Base-by-base conservation (phyloP, 2,113 vertebrate species). In the Cryptotis parvus region DNA sequence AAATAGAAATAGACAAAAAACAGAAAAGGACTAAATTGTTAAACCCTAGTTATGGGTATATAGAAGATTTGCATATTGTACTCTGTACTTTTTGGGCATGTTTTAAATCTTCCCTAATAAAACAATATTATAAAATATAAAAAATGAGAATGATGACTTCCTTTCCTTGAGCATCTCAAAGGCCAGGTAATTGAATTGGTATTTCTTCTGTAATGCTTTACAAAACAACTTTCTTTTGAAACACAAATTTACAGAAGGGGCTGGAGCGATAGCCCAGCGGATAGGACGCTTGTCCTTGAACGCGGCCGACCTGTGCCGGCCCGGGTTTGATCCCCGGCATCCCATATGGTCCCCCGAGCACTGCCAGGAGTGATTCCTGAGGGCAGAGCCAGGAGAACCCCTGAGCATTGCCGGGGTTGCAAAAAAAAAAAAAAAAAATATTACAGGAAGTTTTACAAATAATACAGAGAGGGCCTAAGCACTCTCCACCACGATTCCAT, bases 161-260 rank as follows among this genome's bases (percentile, higher is more conserved):
- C 20, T 68, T 88, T 70, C 43, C 31, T 68, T 65, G 11, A 29
- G 29, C 29, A 31, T 65, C 10, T 65, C 26, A 29, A 65, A 11
- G 27, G 7, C 26, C 0, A 31, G 7, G 63, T 65, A 29, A 10
- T 27, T 65, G 63, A 29, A 31, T 65, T 65, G 63, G 63, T 31
- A 31, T 87, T 24, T 70, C n/a, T 58, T 81, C 52, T 49, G 15
- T 55, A 43, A 41, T 37, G n/a, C 11, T 49, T 49, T 10, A 49
- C 18, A 63, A 63, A 37, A 79, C 52, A 24, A 35, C 41, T 81
- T 87, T 24, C 55, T 52, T 73, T 88, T 72, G 61, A 86, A 85
- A 55, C 76, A 24, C n/a, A 77, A 63, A 20, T 77, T 91, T 66
- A 61, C 18, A 85, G 85, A 22, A n/a, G n/a, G n/a, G n/a, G n/a